A percentile compares a stretch with the other conserved stretches of the same genome.
Evolutionary conservation across 2,888 invertebrate species (phyloP).

Genomic region (Lacanobia wlatinum): DNA sequence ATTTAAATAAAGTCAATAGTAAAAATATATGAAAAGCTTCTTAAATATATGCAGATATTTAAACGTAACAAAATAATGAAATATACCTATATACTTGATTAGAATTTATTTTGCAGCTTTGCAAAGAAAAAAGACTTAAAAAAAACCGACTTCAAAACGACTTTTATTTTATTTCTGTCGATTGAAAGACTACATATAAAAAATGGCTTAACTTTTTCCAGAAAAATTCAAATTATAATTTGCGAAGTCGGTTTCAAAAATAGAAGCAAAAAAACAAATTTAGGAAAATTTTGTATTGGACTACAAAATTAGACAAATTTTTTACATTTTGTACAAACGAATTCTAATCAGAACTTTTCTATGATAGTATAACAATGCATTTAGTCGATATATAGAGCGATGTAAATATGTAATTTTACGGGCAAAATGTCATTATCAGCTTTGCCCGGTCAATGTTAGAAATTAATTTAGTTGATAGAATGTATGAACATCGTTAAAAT

Average conservation of each 20-base stretch:
- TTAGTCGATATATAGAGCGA: conserved; percentile 45
- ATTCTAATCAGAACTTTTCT: conserved; percentile 43
- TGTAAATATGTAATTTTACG: conserved; percentile 42
- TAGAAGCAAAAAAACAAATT: background rate
- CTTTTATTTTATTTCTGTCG: background rate
- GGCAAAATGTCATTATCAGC: conserved; percentile 18
- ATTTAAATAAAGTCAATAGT: conserved; percentile 18
- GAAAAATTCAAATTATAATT: background rate
- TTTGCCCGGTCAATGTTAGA: conserved; percentile 31
- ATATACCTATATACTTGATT: conserved; percentile 12
- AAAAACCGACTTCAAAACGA: conserved; percentile 22
- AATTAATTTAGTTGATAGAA: background rate
- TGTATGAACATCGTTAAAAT: conserved; percentile 1
- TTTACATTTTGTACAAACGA: conserved; percentile 53
- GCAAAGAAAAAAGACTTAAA: background rate
- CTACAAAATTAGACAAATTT: conserved; percentile 14
- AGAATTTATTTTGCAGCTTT: conserved; percentile 47
- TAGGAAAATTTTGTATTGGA: conserved; percentile 13
- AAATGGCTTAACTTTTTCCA: background rate
- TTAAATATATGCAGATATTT: conserved; percentile 35
- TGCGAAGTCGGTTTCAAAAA: conserved; percentile 9
- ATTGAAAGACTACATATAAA: background rate
- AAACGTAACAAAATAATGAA: conserved; percentile 8
- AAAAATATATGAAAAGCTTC: conserved; percentile 43
- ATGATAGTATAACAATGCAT: conserved; percentile 18